A percentile compares a stretch with the other conserved stretches of the same genome.
Conservation (phyloP, 2,797 vertebrate genomes). For the Bothrops alternatus region DNA sequence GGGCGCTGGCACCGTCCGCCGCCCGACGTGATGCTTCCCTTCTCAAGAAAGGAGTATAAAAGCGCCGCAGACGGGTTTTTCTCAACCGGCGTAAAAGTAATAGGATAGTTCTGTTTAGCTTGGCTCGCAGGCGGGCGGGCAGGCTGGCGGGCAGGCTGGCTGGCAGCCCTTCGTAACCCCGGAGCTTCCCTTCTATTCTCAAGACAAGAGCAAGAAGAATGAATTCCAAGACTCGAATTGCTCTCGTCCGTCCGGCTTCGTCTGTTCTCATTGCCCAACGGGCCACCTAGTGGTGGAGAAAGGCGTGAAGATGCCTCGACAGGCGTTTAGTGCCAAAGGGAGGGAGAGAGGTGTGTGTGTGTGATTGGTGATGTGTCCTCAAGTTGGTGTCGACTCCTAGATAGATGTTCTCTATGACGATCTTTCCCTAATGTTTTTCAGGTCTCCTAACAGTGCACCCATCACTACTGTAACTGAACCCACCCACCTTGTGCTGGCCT, state of each 20-base stretch:
- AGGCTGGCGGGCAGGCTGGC: neutral
- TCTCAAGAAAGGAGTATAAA: neutral
- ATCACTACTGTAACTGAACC: neutral
- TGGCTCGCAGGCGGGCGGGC: neutral
- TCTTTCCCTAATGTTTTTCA: neutral
- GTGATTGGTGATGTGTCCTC: neutral
- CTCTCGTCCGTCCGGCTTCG: neutral
- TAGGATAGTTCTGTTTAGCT: neutral
- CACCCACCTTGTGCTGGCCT: neutral
- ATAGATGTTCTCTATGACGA: neutral
- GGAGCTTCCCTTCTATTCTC: neutral
- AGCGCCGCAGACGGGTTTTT: neutral
- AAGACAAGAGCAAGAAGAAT: neutral
- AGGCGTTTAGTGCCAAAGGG: too few species aligned
- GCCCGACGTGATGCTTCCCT: neutral
- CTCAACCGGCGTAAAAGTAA: neutral
- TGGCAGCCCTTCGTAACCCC: too few species aligned
- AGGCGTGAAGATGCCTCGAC: neutral
- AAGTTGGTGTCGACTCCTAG: neutral
- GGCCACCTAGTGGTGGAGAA: neutral
- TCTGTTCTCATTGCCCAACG: neutral
- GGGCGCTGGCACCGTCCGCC: neutral
- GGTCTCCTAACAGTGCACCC: neutral
- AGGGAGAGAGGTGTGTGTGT: neutral
- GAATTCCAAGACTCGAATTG: neutral